Evolutionary conservation across 2,113 vertebrate genomes (phyloP).

Genomic region (Coreoperca whiteheadi): DNA sequence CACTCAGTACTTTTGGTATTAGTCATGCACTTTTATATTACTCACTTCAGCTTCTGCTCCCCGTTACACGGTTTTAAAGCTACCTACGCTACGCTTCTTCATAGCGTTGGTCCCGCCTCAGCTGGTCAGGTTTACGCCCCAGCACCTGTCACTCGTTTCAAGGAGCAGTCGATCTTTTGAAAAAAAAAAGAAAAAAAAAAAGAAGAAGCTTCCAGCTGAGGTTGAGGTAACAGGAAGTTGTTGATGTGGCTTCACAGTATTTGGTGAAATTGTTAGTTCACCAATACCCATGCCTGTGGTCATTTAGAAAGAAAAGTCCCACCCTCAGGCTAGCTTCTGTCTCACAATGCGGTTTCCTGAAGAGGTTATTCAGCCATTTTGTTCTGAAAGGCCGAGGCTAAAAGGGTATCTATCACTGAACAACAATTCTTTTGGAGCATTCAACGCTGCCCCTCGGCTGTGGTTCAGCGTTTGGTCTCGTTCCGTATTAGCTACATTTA

Average conservation of each 20-base stretch:
- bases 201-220: neutral
- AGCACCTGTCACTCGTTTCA: constrained; percentile 2
- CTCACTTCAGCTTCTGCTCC: neutral
- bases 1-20: neutral
- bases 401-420: neutral
- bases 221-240: constrained; percentile 1
- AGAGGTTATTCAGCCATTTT: neutral
- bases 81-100: neutral
- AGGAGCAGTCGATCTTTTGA: neutral
- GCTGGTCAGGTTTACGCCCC: constrained; percentile 1
- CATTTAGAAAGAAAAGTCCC: neutral
- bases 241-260: neutral
- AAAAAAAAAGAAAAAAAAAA: too few species aligned
- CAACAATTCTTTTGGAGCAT: neutral
- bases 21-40: neutral
- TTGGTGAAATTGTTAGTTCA: neutral
- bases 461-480: neutral
- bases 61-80: constrained; percentile 11
- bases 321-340: neutral
- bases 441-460: neutral
- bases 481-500: neutral
- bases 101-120: neutral
- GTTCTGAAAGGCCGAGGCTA: neutral
- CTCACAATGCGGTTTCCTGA: neutral
- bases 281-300: constrained; percentile 3